A percentile compares a stretch with the other conserved stretches of the same genome.
These are phyloP conservation scores for Toxotes lorentzi DNA, from an alignment of 2,797 vertebrate genomes.

Conservation along the genomic window DNA sequence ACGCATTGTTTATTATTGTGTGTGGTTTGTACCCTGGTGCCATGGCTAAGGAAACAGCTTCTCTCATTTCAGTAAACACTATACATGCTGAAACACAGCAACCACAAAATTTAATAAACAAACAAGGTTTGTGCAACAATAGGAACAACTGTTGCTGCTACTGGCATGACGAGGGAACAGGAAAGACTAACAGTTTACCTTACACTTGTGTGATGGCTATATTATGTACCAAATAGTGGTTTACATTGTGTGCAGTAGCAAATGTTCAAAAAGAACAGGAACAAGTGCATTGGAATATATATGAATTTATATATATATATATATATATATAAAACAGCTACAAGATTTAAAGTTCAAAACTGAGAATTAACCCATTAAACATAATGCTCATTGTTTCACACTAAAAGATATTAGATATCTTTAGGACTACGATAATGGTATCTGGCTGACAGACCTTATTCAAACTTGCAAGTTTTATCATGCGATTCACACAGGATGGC, in stretches of 20 bases:
- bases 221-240: constrained; percentile 25
- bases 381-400: constrained; percentile 2
- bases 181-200: constrained; percentile 10
- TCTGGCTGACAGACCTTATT: not conserved
- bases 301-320: too few species aligned
- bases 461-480: constrained; percentile 24
- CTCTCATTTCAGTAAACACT: constrained; percentile 73
- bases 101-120: constrained; percentile 58
- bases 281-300: constrained; percentile 14
- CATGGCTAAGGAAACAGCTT: constrained; percentile 65
- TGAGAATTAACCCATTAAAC: constrained; percentile 12
- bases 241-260: constrained; percentile 15
- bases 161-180: not conserved
- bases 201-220: not conserved
- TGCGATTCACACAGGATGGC: constrained; percentile 2
- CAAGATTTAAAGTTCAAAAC: constrained; percentile 17
- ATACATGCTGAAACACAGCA: constrained; percentile 48
- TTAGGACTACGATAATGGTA: not conserved
- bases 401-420: constrained; percentile 17
- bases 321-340: constrained; percentile 17
- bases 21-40: constrained; percentile 65
- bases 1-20: constrained; percentile 65
- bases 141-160: constrained; percentile 9
- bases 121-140: constrained; percentile 42
- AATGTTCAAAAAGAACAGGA: not conserved